Evolutionary conservation across 2,888 invertebrate species (phyloP), one percentile per base, ranked within the genome.

Genomic region (Formica aserva): DNA sequence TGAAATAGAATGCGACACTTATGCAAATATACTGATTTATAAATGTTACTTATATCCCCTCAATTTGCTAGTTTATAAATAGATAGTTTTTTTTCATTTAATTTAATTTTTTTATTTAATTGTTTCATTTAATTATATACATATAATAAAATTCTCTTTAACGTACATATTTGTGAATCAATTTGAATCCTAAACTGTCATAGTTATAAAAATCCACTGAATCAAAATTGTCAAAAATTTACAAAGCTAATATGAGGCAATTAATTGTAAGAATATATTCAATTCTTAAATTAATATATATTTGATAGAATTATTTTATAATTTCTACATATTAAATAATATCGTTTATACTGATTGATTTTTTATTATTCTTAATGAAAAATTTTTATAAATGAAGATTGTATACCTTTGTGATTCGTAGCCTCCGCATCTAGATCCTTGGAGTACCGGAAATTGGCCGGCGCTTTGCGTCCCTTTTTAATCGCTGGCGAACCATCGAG

Each of bases 351-450:
- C 22, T 15, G 13, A 11, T 72, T 52, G 8, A 52, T 41, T 74
- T 35, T 62, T 76, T 8, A 26, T 63, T 13, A 9, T 63, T 22
- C 6, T 32, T 2, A 32, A n/a, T 52, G 2, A 48, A 18, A 48
- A n/a, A 18, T 38, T 22, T 2, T 29, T 29, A 18, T 6, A 32
- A 75, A 32, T 32, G 6, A 52, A 38, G 6, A 71, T 67, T 57
- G 26, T 45, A 13, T 66, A 77, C 82, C 86, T 78, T 32, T 78
- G n/a, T 89, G 86, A 35, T 77, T 52, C 1, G 90, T 92, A 1
- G 91, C 93, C 8, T 92, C 91, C 0, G 90, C 85, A 32, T 91
- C 91, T n/a, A 89, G 88, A 85, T 94, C 93, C 3, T 78, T 60
- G 3, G 38, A n/a, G 26, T 89, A 92, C 45, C 91, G 86, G 63